Base-by-base conservation (phyloP, 2,113 vertebrate genomes). In the Cryptotis parvus region DNA sequence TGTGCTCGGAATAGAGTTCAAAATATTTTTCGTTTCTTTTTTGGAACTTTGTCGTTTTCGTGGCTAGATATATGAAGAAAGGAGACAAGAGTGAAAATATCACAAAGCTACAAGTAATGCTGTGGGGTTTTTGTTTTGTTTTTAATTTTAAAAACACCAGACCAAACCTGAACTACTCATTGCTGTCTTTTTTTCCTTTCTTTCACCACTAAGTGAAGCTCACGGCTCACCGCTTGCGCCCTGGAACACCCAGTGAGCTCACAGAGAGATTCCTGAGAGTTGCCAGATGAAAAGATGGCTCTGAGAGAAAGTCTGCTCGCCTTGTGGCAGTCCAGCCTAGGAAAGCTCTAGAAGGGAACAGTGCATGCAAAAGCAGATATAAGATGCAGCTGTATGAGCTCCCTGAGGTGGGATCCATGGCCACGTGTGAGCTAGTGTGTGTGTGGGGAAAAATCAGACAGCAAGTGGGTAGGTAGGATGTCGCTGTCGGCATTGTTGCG, bases 1-100 rank as follows among this genome's bases (percentile, higher is more conserved):
- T 66, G 26, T 68, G 41, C 45, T 84, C 31, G 55, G 41, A 88
- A 82, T 65, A 87, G 35, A 84, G 80, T 58, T 91, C 29, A 84
- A 26, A 87, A 55, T 91, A 90, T 68, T 77, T n/a, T 95, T 39
- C 73, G 37, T 80, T 58, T 85, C 39, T 89, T 70, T 61, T 70
- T 87, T 31, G 9, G 73, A 76, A 37, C 93, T 87, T 90, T 80
- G 33, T 52, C 14, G 3, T 77, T 29, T 83, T 85, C 87, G 24
- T 2, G 3, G 58, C 66, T 85, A n/a, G n/a, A n/a, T n/a, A 20
- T 68, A 20, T 41, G 70, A 91, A 41, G 6, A 84, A 86, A 80
- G 6, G 41, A 90, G 87, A 91, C 35, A 73, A 84, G 89, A 87
- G 61, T 55, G 63, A 82, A 92, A 92, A 55, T 79, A 39, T 26